phyloP scores from a whole-genome alignment of 2,113 vertebrate genomes.

The Camelus bactrianus region DNA sequence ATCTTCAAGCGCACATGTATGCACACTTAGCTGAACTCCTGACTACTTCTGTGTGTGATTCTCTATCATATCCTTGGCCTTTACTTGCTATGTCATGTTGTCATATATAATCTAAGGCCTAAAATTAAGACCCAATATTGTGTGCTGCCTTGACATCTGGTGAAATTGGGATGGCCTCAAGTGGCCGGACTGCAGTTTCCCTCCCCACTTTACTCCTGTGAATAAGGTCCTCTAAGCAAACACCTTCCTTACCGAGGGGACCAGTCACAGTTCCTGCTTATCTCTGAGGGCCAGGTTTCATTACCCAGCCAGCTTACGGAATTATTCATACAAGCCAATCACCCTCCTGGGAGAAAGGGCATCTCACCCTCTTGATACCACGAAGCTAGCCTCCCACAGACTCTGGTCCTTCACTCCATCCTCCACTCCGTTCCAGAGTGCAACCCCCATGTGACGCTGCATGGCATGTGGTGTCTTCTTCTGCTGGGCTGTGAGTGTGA shows the following conservation, averaged over 20 bases:
- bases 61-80: not conserved
- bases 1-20: not conserved
- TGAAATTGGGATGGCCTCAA: not conserved
- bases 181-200: not conserved
- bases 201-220: not conserved
- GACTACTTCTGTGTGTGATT: not conserved
- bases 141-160: not conserved
- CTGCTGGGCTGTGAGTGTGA: not conserved
- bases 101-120: not conserved
- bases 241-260: not conserved
- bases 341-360: not conserved
- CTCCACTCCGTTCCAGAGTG: not conserved
- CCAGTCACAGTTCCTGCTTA: not conserved
- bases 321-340: not conserved
- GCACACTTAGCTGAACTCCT: not conserved
- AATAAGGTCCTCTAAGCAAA: not conserved
- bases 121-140: not conserved
- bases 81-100: not conserved
- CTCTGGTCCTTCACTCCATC: not conserved
- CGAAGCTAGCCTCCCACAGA: not conserved
- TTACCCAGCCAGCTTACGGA: too few relatives aligned
- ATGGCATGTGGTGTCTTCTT: not conserved
- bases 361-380: not conserved
- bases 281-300: not conserved
- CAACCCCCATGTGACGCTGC: too few relatives aligned